These are phyloP conservation scores for Rhagonycha lutea DNA, from an alignment of 2,888 invertebrate species.

Conservation along the genomic window DNA sequence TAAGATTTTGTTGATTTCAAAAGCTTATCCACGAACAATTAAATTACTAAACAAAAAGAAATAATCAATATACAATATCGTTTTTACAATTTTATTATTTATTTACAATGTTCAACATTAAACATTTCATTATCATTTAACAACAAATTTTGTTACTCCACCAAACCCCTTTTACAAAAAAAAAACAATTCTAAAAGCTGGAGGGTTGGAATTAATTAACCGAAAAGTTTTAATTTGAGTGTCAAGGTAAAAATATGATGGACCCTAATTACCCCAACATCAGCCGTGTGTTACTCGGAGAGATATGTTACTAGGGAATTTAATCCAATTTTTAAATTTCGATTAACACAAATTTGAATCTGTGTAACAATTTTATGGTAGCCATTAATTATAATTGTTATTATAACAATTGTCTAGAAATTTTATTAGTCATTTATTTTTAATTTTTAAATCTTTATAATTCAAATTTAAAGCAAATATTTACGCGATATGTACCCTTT, in stretches of 20 bases:
- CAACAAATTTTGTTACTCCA: no score
- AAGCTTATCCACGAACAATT: background rate
- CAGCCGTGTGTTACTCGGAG: background rate
- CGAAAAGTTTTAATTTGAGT: no score
- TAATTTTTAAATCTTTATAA: constrained; percentile 5
- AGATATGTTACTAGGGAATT: background rate
- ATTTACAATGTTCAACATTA: no score
- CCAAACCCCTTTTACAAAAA: no score
- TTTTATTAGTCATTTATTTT: background rate
- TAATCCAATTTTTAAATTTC: background rate
- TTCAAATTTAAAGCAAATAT: constrained; percentile 8
- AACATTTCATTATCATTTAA: no score
- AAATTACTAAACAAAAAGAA: background rate
- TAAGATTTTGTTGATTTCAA: background rate
- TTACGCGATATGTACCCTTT: constrained; percentile 7
- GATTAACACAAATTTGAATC: background rate
- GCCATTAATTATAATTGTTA: background rate
- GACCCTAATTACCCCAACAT: background rate
- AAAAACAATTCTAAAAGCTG: no score
- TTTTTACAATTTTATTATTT: no score
- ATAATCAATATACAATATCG: background rate
- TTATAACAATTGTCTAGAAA: background rate
- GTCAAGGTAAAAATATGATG: no score
- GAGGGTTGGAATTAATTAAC: no score
- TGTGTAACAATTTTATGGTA: background rate